phyloP scores from a whole-genome alignment of 2,113 vertebrate genomes.

The Corythornis madagascariensis region DNA sequence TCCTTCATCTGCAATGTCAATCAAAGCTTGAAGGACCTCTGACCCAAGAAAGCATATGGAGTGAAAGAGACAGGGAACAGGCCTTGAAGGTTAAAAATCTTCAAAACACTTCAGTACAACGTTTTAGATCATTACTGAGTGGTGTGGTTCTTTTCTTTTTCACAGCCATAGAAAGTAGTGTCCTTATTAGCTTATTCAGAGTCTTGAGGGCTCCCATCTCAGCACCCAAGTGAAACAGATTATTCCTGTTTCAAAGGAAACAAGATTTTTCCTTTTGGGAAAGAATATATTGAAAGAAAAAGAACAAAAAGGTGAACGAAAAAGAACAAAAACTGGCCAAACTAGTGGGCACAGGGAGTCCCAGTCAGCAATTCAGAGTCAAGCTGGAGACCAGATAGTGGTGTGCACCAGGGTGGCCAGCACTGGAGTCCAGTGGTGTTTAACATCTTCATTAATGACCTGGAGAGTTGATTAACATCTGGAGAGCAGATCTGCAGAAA shows the following conservation, averaged over 20 bases:
- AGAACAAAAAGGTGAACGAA: background rate
- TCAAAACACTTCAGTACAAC: background rate
- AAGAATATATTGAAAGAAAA: background rate
- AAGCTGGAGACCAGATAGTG: background rate
- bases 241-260: background rate
- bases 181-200: background rate
- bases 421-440: background rate
- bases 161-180: background rate
- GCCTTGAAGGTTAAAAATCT: background rate
- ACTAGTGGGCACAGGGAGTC: background rate
- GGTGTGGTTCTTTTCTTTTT: background rate
- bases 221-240: background rate
- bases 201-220: background rate
- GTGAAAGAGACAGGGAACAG: accelerated
- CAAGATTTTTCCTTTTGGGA: background rate
- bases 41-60: background rate
- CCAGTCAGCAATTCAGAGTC: background rate
- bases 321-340: background rate
- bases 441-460: background rate
- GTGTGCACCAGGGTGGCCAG: background rate
- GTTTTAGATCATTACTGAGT: background rate
- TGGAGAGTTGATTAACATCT: background rate
- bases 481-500: background rate
- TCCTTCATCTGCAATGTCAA: no score
- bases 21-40: background rate